phyloP scores from a whole-genome alignment of 2,113 vertebrate genomes.

The Spermophilus dauricus region DNA sequence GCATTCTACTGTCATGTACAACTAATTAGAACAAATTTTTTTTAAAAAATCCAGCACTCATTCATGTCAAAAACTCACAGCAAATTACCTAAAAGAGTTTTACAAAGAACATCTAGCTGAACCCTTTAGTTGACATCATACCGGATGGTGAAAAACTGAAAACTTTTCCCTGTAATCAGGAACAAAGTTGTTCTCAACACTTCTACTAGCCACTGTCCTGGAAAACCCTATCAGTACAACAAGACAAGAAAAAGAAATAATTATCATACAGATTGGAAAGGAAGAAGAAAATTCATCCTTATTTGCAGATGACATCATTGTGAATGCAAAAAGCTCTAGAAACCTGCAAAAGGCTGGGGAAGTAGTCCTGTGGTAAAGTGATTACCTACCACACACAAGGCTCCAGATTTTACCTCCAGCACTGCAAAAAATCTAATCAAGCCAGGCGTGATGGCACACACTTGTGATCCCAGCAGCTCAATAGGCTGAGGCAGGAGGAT shows the following conservation, averaged over 20 bases:
- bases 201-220: not conserved
- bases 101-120: not conserved
- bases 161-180: not conserved
- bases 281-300: not conserved
- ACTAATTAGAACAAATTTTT: too few species aligned
- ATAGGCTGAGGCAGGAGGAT: too few species aligned
- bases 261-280: not conserved
- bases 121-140: not conserved
- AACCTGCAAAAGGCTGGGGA: not conserved
- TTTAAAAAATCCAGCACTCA: not conserved
- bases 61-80: not conserved
- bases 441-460: too few species aligned
- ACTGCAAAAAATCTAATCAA: not conserved
- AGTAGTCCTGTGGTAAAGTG: not conserved
- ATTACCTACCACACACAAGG: not conserved
- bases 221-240: not conserved
- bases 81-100: not conserved
- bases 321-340: not conserved
- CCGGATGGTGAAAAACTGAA: not conserved
- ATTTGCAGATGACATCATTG: not conserved
- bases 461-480: too few species aligned
- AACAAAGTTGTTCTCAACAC: not conserved
- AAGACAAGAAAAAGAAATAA: not conserved
- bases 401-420: not conserved
- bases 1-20: too few species aligned